These are phyloP conservation scores for Peromyscus eremicus DNA, from an alignment of 2,797 vertebrate genomes.

Conservation along the genomic window DNA sequence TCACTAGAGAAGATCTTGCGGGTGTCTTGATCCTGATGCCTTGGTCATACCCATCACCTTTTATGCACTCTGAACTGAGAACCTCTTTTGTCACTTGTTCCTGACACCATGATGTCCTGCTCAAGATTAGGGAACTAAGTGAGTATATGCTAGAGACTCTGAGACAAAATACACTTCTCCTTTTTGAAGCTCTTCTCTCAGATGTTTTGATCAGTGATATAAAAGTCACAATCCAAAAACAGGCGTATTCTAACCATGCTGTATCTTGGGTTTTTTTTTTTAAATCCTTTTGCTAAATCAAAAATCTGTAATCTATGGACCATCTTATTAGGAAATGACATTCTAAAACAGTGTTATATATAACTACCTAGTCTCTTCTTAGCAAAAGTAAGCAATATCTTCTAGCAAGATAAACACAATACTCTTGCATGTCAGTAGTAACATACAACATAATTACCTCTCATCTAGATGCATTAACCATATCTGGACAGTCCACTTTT, in stretches of 20 bases:
- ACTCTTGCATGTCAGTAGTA: rapidly evolving
- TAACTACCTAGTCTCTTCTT: background rate
- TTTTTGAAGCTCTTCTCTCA: background rate
- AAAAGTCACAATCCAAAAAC: background rate
- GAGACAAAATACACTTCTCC: background rate
- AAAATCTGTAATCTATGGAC: background rate
- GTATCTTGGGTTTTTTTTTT: no score
- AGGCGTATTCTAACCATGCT: background rate
- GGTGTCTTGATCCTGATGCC: no score
- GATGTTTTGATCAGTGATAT: background rate
- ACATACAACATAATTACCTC: background rate
- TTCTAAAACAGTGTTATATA: background rate
- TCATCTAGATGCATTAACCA: background rate
- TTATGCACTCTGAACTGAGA: background rate
- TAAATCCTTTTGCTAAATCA: background rate
- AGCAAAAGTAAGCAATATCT: background rate
- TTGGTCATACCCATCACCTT: background rate
- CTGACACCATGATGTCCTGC: background rate
- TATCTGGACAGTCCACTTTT: background rate
- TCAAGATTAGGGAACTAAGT: background rate
- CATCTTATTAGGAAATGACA: background rate
- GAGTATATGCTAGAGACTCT: no score
- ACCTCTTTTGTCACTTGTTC: background rate
- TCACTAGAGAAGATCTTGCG: no score
- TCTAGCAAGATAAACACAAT: background rate